phyloP scores from a whole-genome alignment of 2,797 vertebrate genomes.

The Coccyzus lansbergi region DNA sequence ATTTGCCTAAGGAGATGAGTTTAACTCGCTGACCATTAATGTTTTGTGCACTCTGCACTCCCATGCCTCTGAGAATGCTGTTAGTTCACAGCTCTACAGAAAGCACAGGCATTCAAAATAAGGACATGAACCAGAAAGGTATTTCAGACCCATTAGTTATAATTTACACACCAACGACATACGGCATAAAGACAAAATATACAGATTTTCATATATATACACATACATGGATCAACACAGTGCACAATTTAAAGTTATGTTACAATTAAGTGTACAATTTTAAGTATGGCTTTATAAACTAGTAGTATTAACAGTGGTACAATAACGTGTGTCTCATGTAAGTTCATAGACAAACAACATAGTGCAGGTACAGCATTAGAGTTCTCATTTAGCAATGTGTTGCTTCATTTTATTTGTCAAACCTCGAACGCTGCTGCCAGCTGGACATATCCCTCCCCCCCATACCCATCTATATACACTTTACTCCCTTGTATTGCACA shows the following conservation, averaged over 20 bases:
- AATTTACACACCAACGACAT: slow-evolving; percentile 83
- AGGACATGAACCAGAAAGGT: slow-evolving; percentile 71
- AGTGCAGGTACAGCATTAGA: slow-evolving; percentile 27
- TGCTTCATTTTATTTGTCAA: background rate
- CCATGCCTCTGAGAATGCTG: background rate
- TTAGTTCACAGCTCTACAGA: background rate
- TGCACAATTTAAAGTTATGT: slow-evolving; percentile 81
- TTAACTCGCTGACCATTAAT: slow-evolving; percentile 5
- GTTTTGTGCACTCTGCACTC: background rate
- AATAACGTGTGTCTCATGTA: slow-evolving; percentile 50
- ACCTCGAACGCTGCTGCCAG: background rate
- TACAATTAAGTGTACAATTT: slow-evolving; percentile 82
- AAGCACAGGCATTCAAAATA: slow-evolving; percentile 34
- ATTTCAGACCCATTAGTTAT: slow-evolving; percentile 81
- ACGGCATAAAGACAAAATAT: slow-evolving; percentile 81
- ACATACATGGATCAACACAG: slow-evolving; percentile 81
- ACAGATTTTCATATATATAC: slow-evolving; percentile 81
- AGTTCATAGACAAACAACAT: slow-evolving; percentile 64
- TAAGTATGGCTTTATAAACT: slow-evolving; percentile 90
- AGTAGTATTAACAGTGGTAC: slow-evolving; percentile 78
- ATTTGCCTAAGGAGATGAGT: background rate
- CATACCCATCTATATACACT: background rate
- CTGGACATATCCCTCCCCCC: background rate
- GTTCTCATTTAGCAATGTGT: slow-evolving; percentile 29
- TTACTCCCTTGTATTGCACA: background rate